Evolutionary conservation across 2,888 invertebrate genomes (phyloP).

Genomic region (Eurytoma adleriae): DNA sequence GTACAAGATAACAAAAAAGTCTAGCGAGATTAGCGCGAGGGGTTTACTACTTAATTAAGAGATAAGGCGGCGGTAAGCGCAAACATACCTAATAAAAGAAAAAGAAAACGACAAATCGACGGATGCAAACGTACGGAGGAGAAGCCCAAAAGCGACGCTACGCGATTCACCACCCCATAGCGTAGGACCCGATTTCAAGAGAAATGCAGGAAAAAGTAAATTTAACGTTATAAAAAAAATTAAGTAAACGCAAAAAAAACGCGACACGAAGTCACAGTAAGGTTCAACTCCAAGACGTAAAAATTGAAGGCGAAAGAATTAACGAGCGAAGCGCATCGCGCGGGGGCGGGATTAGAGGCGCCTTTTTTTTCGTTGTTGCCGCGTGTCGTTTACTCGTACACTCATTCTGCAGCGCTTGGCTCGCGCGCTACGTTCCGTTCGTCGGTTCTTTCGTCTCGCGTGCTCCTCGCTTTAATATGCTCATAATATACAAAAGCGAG

Average conservation of each 20-base stretch:
- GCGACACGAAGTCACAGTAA: constrained; percentile 67
- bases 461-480: too few relatives aligned
- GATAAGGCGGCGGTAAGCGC: neutral
- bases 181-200: constrained; percentile 36
- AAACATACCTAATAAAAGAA: constrained; percentile 6
- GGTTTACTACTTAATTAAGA: constrained; percentile 31
- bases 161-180: constrained; percentile 42
- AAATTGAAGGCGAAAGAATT: constrained; percentile 21
- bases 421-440: too few relatives aligned
- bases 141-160: constrained; percentile 1
- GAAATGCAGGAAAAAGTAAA: constrained; percentile 27
- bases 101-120: neutral
- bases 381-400: too few relatives aligned
- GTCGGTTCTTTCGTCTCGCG: too few relatives aligned
- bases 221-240: constrained; percentile 6
- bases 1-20: constrained; percentile 5
- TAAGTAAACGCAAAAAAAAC: constrained; percentile 6
- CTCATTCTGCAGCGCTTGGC: too few relatives aligned
- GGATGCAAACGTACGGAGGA: neutral
- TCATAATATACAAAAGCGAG: too few relatives aligned
- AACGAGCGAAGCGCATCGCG: too few relatives aligned
- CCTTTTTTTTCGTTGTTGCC: too few relatives aligned
- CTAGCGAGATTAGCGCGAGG: constrained; percentile 51
- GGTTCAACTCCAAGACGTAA: constrained; percentile 69
- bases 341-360: too few relatives aligned